A percentile compares a stretch with the other conserved stretches of the same genome.
Conservation (phyloP, 2,113 vertebrate genomes). For the Hippocampus zosterae region DNA sequence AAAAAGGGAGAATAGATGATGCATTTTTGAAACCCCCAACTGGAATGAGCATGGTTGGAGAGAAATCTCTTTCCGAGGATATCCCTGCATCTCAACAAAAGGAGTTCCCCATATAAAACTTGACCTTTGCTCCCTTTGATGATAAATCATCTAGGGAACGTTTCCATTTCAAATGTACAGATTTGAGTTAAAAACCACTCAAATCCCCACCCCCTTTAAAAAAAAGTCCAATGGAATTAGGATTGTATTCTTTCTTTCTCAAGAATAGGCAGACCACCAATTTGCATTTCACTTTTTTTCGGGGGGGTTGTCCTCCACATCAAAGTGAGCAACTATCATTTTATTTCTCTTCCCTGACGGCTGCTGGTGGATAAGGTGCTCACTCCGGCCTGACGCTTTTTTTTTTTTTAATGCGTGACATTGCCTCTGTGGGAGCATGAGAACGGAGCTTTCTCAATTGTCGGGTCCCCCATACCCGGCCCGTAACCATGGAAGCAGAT, state of each 20-base stretch:
- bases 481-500: constrained; percentile 99
- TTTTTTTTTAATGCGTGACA: constrained; percentile 86
- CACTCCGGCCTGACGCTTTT: constrained; percentile 78
- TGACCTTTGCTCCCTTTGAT: constrained; percentile 80
- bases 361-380: constrained; percentile 78
- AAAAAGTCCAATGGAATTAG: background rate
- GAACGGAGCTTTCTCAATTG: constrained; percentile 91
- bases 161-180: constrained; percentile 25
- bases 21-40: constrained; percentile 21
- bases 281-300: background rate
- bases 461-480: constrained; percentile 90
- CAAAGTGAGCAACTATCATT: background rate
- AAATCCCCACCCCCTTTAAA: constrained; percentile 41
- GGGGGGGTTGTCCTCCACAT: background rate
- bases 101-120: constrained; percentile 71
- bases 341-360: constrained; percentile 64
- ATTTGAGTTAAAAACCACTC: background rate
- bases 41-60: constrained; percentile 4
- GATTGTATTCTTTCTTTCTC: constrained; percentile 44
- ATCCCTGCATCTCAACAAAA: constrained; percentile 69
- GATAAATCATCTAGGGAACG: constrained; percentile 64
- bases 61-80: constrained; percentile 68
- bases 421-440: constrained; percentile 91
- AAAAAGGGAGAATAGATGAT: constrained; percentile 41
- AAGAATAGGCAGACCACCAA: constrained; percentile 49